A percentile compares a stretch with the other conserved stretches of the same genome.
phyloP scores from a whole-genome alignment of 1,140 invertebrate genomes.

The Leptoteleia sp. region DNA sequence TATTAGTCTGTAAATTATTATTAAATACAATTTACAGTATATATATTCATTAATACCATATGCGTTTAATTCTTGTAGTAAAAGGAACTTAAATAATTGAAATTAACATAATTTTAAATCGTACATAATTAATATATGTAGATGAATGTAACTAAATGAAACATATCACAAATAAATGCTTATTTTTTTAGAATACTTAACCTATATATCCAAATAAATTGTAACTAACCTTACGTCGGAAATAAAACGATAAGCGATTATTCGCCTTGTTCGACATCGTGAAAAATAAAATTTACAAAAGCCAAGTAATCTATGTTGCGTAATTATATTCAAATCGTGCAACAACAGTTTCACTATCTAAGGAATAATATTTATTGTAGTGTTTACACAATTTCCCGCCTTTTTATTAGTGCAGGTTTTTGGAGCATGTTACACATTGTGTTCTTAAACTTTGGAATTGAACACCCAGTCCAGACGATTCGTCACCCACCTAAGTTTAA shows the following conservation, averaged over 20 bases:
- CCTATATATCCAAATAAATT: slow-evolving; percentile 6
- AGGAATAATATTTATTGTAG: neutral
- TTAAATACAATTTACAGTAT: neutral
- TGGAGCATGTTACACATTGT: neutral
- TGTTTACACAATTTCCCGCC: slow-evolving; percentile 2
- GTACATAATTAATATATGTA: neutral
- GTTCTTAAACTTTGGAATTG: slow-evolving; percentile 3
- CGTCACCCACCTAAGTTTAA: no score
- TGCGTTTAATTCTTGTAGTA: no score
- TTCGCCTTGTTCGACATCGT: slow-evolving; percentile 23
- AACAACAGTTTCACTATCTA: slow-evolving; percentile 19
- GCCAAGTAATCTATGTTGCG: slow-evolving; percentile 31
- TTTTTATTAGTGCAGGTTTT: neutral
- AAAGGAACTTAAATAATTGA: no score
- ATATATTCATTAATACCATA: neutral
- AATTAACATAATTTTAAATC: no score
- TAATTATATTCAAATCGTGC: slow-evolving; percentile 27
- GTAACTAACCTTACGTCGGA: slow-evolving; percentile 43
- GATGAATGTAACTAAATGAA: neutral
- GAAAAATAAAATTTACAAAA: slow-evolving; percentile 42
- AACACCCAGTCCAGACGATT: no score
- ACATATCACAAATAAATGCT: neutral
- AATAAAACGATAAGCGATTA: slow-evolving; percentile 42
- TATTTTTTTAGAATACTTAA: slow-evolving; percentile 23
- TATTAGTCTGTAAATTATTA: slow-evolving; percentile 35